A percentile compares a stretch with the other conserved stretches of the same genome.
Conservation (phyloP, 1,140 invertebrate species). For the Berghia stephanieae region DNA sequence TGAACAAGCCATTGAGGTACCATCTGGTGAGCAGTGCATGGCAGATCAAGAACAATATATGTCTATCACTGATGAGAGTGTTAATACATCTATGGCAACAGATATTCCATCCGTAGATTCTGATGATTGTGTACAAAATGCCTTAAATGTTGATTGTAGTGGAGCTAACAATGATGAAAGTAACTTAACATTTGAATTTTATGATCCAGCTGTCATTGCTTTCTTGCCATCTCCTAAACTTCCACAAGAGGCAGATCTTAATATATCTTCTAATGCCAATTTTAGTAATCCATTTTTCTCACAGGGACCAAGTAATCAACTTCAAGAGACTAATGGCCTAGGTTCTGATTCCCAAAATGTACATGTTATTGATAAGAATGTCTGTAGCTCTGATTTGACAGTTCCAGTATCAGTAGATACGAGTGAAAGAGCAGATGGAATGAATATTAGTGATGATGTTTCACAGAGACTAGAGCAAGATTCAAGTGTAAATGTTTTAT, state of each 20-base stretch:
- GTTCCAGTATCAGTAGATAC: not conserved
- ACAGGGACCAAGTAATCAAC: not conserved
- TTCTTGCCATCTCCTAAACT: conserved; percentile 3
- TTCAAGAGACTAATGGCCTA: not conserved
- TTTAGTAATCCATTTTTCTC: not conserved
- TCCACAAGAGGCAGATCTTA: not conserved
- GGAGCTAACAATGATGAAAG: not conserved
- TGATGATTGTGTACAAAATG: too few species aligned
- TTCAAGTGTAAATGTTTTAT: too few species aligned
- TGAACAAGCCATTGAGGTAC: too few species aligned
- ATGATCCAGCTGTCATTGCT: conserved; percentile 31
- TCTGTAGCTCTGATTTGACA: not conserved
- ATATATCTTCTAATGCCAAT: not conserved
- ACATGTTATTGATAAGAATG: not conserved
- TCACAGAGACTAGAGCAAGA: not conserved
- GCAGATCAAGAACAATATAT: too few species aligned
- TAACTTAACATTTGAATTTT: conserved; percentile 29
- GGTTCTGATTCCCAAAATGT: not conserved
- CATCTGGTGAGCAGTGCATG: too few species aligned
- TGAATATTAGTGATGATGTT: not conserved
- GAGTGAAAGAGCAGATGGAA: not conserved
- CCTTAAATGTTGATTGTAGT: too few species aligned
- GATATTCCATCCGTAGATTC: too few species aligned
- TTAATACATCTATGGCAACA: too few species aligned
- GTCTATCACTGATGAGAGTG: too few species aligned